These are phyloP conservation scores for Polyommatus icarus DNA, from an alignment of 2,888 invertebrate species.

Conservation along the genomic window DNA sequence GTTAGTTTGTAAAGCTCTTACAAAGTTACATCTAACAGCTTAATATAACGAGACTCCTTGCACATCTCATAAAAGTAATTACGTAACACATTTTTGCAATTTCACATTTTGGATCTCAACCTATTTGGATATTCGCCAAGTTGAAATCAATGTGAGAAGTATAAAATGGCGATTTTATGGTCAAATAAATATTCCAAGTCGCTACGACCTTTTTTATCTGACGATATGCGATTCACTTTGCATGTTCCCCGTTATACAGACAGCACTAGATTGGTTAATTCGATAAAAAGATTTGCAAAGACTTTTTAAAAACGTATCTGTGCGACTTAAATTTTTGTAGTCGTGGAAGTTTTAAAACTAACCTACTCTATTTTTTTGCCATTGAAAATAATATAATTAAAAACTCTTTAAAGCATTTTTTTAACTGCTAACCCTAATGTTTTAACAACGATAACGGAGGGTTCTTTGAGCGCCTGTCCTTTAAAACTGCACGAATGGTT, in stretches of 20 bases:
- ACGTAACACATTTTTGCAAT: constrained; percentile 21
- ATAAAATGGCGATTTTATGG: constrained; percentile 25
- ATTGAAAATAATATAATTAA: neutral
- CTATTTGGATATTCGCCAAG: constrained; percentile 18
- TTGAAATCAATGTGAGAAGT: constrained; percentile 20
- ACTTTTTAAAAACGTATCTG: neutral
- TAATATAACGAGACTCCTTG: neutral
- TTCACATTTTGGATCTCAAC: constrained; percentile 16
- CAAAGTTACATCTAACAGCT: neutral
- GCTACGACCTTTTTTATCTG: constrained; percentile 26
- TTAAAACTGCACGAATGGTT: constrained; percentile 1
- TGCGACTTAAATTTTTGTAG: too few species aligned
- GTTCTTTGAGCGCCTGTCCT: constrained; percentile 11
- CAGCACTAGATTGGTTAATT: neutral
- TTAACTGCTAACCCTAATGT: neutral
- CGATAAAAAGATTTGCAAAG: neutral
- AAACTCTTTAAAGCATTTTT: neutral
- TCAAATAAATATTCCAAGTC: constrained; percentile 26
- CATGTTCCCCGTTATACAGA: constrained; percentile 13
- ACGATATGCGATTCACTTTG: constrained; percentile 3
- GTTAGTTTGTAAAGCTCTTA: neutral
- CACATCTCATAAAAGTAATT: neutral
- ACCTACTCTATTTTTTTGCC: neutral
- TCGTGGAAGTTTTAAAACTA: too few species aligned
- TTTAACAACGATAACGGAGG: neutral